Evolutionary conservation across 2,113 vertebrate genomes (phyloP).

Genomic region (Chunga burmeisteri): DNA sequence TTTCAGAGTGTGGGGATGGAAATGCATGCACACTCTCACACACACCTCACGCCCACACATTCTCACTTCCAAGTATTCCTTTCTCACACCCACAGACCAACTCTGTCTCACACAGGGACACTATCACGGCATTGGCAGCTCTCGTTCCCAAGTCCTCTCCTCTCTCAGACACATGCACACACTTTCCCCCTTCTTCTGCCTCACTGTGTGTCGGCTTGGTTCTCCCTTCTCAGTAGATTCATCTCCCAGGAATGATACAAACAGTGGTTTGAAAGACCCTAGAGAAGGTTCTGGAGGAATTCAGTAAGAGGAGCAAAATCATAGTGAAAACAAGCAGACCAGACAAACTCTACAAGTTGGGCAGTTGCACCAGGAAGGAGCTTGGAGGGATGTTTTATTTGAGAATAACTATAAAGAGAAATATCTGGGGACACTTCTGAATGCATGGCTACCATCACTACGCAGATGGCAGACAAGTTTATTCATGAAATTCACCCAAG

Average conservation of each 20-base stretch:
- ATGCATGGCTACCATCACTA: not conserved
- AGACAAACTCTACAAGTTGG: not conserved
- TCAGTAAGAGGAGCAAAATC: not conserved
- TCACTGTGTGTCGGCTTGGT: rapidly evolving
- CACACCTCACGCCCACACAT: constrained; percentile 20
- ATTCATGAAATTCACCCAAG: not conserved
- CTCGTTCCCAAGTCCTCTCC: not conserved
- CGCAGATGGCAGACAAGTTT: not conserved
- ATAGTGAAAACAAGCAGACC: not conserved
- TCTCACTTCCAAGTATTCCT: not conserved
- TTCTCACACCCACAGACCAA: constrained; percentile 27
- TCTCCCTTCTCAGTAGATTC: not conserved
- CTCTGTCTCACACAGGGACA: not conserved
- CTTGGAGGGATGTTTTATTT: not conserved
- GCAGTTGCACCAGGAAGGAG: not conserved
- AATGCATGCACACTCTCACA: constrained; percentile 26
- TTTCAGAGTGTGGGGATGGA: constrained; percentile 27
- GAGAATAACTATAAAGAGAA: not conserved
- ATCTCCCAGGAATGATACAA: not conserved
- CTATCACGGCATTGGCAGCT: not conserved
- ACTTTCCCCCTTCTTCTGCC: not conserved
- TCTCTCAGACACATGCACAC: not conserved
- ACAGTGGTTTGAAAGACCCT: not conserved
- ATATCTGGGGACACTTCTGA: not conserved
- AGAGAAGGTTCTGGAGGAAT: not conserved